These are phyloP conservation scores for Coracopsis vasa DNA, from an alignment of 2,113 vertebrate genomes.

Conservation along the genomic window DNA sequence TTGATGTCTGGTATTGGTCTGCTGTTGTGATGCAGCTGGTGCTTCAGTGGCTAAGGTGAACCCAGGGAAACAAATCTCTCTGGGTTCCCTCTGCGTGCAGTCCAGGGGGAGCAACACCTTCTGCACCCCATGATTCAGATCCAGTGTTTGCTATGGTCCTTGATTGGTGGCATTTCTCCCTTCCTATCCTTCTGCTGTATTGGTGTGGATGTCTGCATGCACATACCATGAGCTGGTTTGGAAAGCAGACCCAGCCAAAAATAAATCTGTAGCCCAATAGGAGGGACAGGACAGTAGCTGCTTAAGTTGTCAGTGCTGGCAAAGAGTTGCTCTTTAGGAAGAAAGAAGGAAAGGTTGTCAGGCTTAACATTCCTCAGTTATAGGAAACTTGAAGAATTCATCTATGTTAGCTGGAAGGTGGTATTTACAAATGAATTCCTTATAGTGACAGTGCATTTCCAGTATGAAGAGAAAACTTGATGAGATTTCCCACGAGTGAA, in stretches of 20 bases:
- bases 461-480: not conserved
- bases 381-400: not conserved
- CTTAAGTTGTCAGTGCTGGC: not conserved
- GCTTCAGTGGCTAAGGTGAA: not conserved
- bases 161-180: not conserved
- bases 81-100: not conserved
- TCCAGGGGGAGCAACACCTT: not conserved
- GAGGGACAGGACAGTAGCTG: not conserved
- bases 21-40: not conserved
- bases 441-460: not conserved
- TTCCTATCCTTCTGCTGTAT: accelerated
- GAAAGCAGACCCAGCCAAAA: not conserved
- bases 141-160: accelerated
- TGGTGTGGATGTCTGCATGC: accelerated
- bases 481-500: not conserved
- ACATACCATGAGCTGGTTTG: not conserved
- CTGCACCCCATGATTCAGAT: accelerated
- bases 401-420: not conserved
- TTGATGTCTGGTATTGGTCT: not conserved
- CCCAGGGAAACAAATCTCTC: not conserved
- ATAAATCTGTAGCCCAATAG: not conserved
- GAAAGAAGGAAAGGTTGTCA: not conserved
- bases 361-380: not conserved
- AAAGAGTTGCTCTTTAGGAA: not conserved
- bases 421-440: not conserved